Percentiles rank a stretch among this genome's conserved stretches.
Conservation (phyloP, 1,140 invertebrate species). For the Drosophila quadrilineata region DNA sequence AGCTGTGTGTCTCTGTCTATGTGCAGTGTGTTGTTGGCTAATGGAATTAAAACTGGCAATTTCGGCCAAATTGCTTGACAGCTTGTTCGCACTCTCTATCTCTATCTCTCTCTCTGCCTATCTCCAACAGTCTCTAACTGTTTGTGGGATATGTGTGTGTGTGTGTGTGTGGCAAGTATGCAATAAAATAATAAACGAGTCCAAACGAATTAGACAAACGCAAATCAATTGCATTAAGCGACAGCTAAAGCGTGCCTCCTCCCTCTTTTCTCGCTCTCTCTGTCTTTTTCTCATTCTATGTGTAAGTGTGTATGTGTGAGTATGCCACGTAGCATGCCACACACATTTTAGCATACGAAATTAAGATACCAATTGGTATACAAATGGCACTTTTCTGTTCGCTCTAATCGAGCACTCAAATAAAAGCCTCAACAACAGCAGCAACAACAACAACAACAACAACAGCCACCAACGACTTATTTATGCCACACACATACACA, state of each 20-base stretch:
- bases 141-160: background rate
- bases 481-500: constrained; percentile 44
- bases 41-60: constrained; percentile 80
- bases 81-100: constrained; percentile 14
- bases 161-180: background rate
- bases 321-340: constrained; percentile 15
- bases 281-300: background rate
- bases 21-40: constrained; percentile 25
- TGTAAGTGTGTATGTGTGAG: constrained; percentile 21
- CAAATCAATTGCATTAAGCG: constrained; percentile 75
- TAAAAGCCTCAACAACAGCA: constrained; percentile 65
- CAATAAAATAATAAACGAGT: constrained; percentile 49
- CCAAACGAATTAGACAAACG: constrained; percentile 65
- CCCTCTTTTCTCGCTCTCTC: background rate
- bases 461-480: constrained; percentile 75
- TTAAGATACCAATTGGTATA: constrained; percentile 50
- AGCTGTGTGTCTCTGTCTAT: too few species aligned
- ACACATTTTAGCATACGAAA: constrained; percentile 34
- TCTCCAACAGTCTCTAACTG: background rate
- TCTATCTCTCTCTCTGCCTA: background rate
- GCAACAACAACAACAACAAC: constrained; percentile 68
- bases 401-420: constrained; percentile 49
- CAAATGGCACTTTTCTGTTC: constrained; percentile 17
- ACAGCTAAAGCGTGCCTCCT: constrained; percentile 56
- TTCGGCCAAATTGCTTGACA: constrained; percentile 60